phyloP scores from a whole-genome alignment of 2,888 invertebrate species.

The Synergus gifuensis region DNA sequence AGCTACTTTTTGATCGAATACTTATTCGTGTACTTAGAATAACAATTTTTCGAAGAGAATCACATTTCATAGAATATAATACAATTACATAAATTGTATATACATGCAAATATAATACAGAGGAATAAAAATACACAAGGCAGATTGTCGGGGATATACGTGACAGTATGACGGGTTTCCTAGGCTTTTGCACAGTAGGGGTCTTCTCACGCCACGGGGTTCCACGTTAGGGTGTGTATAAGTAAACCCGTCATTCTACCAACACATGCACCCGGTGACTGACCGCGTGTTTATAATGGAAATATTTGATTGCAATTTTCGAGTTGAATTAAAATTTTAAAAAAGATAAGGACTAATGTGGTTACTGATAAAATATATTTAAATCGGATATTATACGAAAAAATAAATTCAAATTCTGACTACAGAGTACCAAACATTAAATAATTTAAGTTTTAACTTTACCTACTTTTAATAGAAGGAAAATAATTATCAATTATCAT shows the following conservation, averaged over 20 bases:
- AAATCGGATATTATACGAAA: no score
- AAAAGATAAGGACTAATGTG: no score
- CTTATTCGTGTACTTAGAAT: not conserved
- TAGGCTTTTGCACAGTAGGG: conserved; percentile 35
- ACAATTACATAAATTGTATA: not conserved
- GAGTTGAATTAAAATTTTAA: no score
- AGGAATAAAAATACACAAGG: conserved; percentile 12
- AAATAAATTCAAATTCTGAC: no score
- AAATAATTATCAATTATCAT: no score
- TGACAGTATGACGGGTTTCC: conserved; percentile 32
- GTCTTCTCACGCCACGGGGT: conserved; percentile 28
- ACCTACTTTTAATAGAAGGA: no score
- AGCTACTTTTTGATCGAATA: not conserved
- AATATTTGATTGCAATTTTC: not conserved
- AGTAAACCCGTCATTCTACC: conserved; percentile 1
- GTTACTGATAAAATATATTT: no score
- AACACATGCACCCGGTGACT: not conserved
- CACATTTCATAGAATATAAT: not conserved
- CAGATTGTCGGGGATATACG: conserved; percentile 15
- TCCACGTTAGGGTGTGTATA: not conserved
- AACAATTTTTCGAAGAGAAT: not conserved
- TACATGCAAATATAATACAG: not conserved
- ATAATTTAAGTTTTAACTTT: no score
- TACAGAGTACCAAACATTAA: no score
- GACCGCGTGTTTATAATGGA: conserved; percentile 24